Evolutionary conservation across 1,140 invertebrate species (phyloP), one percentile per base, ranked within the genome.

Genomic region (Tetraneura akinire): DNA sequence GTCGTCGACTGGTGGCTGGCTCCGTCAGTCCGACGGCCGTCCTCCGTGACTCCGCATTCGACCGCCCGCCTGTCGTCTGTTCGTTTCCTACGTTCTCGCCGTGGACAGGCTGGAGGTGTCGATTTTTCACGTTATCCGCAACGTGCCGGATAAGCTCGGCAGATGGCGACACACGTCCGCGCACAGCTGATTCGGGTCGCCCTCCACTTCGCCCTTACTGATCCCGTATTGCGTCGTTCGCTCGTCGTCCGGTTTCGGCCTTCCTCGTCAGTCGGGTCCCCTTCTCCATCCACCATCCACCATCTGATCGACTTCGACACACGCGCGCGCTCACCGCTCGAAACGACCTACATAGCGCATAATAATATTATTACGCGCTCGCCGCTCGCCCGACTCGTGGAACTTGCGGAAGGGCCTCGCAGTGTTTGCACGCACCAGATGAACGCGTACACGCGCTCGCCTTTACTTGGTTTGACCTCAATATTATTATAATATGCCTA

Each of bases 121-220:
- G 21, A n/a, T 23, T 26, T 57, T 57, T 57, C 21, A n/a, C 53
- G 21, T 57, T 26, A 9, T 57, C 45, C 45, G 57, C 13, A 13
- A n/a, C n/a, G 10, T 11, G 29, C 14, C 32, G 1, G 37, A 11
- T 0, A 45, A 26, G 23, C 45, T 16, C 68, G 18, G 16, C 47
- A 71, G 68, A 71, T 51, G 68, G 68, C 68, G 45, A 3, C 23
- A 51, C 64, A 8, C 9, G 16, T 1, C 23, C 16, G 3, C 23
- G 68, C 68, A 71, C 68, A 71, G 68, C 47, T 71, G 68, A 71
- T 66, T 45, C 4, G 47, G 51, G 68, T 23, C 47, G 16, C 47
- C 42, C 14, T 14, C 14, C 16, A 11, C 42, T 42, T 13, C 21
- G 37, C 21, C 42, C n/a, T n/a, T 8, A 42, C 4, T 23, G 14